Base-by-base conservation (phyloP, 2,888 invertebrate genomes). In the Nomada goodeniana region DNA sequence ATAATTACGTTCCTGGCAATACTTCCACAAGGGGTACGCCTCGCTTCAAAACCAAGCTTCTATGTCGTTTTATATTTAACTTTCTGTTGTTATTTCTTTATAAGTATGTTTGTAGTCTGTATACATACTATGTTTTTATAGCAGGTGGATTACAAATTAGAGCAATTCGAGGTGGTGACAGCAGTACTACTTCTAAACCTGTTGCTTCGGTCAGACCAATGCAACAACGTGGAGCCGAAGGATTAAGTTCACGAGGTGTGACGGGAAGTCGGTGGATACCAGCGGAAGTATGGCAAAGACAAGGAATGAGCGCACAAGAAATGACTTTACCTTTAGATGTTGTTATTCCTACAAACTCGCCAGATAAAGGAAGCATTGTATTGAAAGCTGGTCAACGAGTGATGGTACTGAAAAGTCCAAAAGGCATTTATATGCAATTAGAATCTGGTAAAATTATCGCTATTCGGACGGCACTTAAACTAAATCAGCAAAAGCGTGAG, bases 391-490 rank as follows among this genome's bases (percentile, higher is more conserved):
- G 99, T 0, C 98, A 99, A 93, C 96, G 98, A 88, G 98, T 99
- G 0, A 97, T 98, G 95, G 98, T 99, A 5, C 95, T 99, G 55
- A 98, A 98, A 93, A 98, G 98, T 10, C 97, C 98, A 0, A 98
- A 98, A 94, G 99, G 99, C 64, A 98, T 99, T 86, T 99, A 99
- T 94, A 98, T 99, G 96, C 97, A 98, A 90, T 94, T 98, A 61
- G 98, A 98, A 91, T 98, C 98, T 88, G 98, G 98, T 44, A 98
- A 98, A 94, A 98, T 99, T 81, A 98, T 99, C 85, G 98, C 98
- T 36, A 98, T 99, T 88, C 96, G 97, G 91, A 97, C 97, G 0
- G 96, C 97, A 0, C 95, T 96, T 85, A 97, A 97, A 93, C 94
- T 96, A 7, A 96, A 93, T 82, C 96, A 90, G 94, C 95, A 83